phyloP scores from a whole-genome alignment of 2,888 invertebrate genomes.

The Trissonchulus sp. region DNA sequence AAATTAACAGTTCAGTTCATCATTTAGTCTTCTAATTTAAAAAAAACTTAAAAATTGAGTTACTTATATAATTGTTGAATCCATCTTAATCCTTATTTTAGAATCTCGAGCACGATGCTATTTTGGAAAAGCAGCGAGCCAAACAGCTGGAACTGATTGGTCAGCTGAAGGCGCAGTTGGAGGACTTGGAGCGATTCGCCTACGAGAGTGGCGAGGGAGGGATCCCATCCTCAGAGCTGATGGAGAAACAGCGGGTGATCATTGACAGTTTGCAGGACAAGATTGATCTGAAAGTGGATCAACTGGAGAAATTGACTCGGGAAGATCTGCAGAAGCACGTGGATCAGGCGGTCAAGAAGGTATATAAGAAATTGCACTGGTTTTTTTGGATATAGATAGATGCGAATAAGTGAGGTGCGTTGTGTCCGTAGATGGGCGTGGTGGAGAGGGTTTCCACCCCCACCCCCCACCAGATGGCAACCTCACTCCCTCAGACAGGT shows the following conservation, averaged over 20 bases:
- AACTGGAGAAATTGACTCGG: slow-evolving; percentile 66
- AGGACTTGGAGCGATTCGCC: slow-evolving; percentile 84
- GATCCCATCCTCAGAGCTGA: slow-evolving; percentile 61
- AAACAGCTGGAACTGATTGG: slow-evolving; percentile 75
- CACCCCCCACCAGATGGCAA: no score
- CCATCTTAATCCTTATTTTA: no score
- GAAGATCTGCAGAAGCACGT: slow-evolving; percentile 81
- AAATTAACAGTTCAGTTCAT: no score
- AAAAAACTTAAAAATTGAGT: no score
- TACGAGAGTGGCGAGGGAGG: slow-evolving; percentile 62
- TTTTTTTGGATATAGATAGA: no score
- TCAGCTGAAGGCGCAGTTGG: slow-evolving; percentile 79
- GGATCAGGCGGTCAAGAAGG: slow-evolving; percentile 77
- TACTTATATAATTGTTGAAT: no score
- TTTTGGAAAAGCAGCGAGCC: slow-evolving; percentile 59
- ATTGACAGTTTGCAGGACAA: slow-evolving; percentile 71
- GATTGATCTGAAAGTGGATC: slow-evolving; percentile 77
- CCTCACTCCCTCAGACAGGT: no score
- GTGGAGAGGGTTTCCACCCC: no score
- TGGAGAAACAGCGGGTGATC: slow-evolving; percentile 80
- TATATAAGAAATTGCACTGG: slow-evolving; percentile 49
- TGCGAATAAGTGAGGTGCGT: no score
- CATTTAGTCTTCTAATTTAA: no score
- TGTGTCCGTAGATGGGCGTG: no score
- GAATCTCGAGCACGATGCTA: slow-evolving; percentile 29